These are phyloP conservation scores for Enhydra lutris DNA, from an alignment of 2,113 vertebrate genomes.

Conservation along the genomic window DNA sequence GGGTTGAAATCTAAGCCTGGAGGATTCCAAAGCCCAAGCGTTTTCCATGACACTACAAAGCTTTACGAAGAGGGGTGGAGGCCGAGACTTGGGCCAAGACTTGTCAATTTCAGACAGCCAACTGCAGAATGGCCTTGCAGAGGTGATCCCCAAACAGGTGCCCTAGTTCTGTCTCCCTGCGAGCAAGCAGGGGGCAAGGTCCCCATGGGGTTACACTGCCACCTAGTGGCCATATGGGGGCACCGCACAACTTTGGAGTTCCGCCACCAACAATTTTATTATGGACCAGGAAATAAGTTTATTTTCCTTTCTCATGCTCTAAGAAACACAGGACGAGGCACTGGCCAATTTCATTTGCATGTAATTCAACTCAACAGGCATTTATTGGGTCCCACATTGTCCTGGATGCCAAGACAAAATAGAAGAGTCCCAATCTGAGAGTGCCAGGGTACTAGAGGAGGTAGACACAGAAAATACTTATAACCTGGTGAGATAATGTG, in stretches of 20 bases:
- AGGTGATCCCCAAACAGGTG: neutral
- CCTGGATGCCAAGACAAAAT: neutral
- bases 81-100: neutral
- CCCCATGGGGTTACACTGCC: neutral
- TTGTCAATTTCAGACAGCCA: neutral
- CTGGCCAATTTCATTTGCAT: neutral
- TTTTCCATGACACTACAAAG: neutral
- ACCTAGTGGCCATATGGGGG: conserved; percentile 16
- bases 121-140: neutral
- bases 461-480: neutral
- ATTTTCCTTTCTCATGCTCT: neutral
- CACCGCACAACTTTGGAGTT: neutral
- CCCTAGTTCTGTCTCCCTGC: neutral
- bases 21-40: neutral
- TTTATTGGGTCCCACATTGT: neutral
- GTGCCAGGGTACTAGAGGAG: neutral
- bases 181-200: neutral
- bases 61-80: neutral
- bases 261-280: neutral
- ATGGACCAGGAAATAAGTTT: neutral
- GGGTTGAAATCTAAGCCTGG: neutral
- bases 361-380: neutral
- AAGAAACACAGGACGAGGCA: neutral
- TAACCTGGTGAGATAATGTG: neutral
- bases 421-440: neutral